phyloP scores from a whole-genome alignment of 2,888 invertebrate species.

The Apodemia hepburni region DNA sequence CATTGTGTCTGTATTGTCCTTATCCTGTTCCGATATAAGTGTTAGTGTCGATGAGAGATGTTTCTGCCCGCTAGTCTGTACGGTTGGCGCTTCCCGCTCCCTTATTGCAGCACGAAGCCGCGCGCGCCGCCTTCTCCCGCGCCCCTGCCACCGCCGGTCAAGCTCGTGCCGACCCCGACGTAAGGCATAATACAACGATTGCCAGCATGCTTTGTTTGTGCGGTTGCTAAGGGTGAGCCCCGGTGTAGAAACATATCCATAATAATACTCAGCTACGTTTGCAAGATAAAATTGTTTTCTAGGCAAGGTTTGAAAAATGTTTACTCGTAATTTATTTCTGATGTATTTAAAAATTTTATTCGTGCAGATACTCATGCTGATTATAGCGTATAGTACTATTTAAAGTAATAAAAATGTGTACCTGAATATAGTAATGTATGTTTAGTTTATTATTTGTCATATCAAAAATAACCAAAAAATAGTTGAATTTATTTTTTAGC shows the following conservation, averaged over 20 bases:
- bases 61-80: conserved; percentile 90
- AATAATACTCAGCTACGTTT: conserved; percentile 7
- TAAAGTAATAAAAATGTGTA: too few relatives aligned
- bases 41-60: conserved; percentile 79
- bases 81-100: conserved; percentile 98
- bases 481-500: too few relatives aligned
- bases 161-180: conserved; percentile 86
- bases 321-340: too few relatives aligned
- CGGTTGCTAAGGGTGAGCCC: conserved; percentile 55
- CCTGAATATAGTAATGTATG: too few relatives aligned
- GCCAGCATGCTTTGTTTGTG: conserved; percentile 75
- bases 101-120: conserved; percentile 96
- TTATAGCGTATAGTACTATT: too few relatives aligned
- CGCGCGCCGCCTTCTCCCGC: conserved; percentile 89
- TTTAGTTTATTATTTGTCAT: too few relatives aligned
- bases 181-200: conserved; percentile 68
- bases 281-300: too few relatives aligned
- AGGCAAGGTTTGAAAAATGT: too few relatives aligned
- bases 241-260: conserved; percentile 39
- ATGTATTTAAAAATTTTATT: too few relatives aligned
- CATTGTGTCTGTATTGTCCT: too few relatives aligned
- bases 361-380: too few relatives aligned
- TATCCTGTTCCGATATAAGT: conserved; percentile 40
- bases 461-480: too few relatives aligned
- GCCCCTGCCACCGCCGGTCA: conserved; percentile 89